Percentiles rank a stretch among this genome's conserved stretches.
phyloP scores from a whole-genome alignment of 2,888 invertebrate genomes.

The Tachystola acroxantha region DNA sequence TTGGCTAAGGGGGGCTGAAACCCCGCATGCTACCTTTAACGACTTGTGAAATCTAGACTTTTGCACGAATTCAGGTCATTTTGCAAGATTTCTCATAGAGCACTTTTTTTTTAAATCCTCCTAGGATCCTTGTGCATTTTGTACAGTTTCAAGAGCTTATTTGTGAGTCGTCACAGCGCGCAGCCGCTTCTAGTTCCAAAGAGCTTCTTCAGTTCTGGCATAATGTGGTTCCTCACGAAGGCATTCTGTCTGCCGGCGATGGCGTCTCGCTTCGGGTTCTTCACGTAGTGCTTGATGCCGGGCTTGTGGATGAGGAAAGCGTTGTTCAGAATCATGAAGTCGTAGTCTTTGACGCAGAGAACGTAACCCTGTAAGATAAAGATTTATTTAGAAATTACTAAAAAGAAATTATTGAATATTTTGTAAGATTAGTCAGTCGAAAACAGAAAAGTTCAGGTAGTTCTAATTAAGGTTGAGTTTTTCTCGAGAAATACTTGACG shows the following conservation, averaged over 20 bases:
- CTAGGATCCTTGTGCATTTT: too few species aligned
- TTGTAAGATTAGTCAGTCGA: conserved; percentile 6
- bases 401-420: too few species aligned
- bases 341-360: conserved; percentile 93
- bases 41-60: too few species aligned
- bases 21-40: too few species aligned
- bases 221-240: conserved; percentile 87
- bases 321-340: conserved; percentile 94
- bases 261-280: conserved; percentile 86
- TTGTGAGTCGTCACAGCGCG: conserved; percentile 80
- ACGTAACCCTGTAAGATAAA: conserved; percentile 86
- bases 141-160: too few species aligned
- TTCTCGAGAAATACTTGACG: too few species aligned
- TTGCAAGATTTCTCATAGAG: too few species aligned
- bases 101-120: too few species aligned
- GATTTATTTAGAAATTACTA: not conserved
- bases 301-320: conserved; percentile 96
- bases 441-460: too few species aligned
- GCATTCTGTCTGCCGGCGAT: conserved; percentile 87
- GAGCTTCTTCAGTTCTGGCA: conserved; percentile 90
- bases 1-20: too few species aligned
- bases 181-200: conserved; percentile 90
- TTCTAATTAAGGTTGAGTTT: too few species aligned
- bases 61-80: too few species aligned
- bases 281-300: conserved; percentile 91